Conservation (phyloP, 1,140 invertebrate genomes). For the Bactericera cockerelli region DNA sequence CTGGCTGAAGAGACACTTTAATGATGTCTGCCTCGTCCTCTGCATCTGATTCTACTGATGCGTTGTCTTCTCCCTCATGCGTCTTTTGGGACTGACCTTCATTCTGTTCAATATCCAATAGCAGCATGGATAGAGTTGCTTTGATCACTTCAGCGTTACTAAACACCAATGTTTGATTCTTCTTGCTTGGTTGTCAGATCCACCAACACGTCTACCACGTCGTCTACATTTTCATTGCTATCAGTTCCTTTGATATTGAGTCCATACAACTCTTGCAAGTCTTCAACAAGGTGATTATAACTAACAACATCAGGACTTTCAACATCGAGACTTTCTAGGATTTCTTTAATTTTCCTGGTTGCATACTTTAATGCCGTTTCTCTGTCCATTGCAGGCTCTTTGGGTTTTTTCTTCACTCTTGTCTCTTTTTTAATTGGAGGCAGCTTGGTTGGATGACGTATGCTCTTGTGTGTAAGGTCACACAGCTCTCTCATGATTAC, state of each 20-base stretch:
- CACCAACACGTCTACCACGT: neutral
- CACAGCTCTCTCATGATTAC: neutral
- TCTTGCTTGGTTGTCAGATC: neutral
- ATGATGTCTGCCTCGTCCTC: neutral
- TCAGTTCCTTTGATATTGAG: neutral
- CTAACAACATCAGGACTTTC: neutral
- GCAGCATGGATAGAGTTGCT: neutral
- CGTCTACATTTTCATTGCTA: neutral
- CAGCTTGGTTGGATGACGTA: neutral
- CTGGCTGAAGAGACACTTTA: neutral
- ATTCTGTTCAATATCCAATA: neutral
- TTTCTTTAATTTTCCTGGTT: neutral
- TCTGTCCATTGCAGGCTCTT: neutral
- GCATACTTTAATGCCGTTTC: neutral
- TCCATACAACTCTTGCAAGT: neutral
- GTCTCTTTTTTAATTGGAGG: neutral
- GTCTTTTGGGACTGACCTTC: neutral
- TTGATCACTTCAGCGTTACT: constrained; percentile 2
- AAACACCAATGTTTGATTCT: constrained; percentile 2
- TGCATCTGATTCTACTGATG: neutral
- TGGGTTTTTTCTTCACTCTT: neutral
- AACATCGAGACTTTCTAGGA: neutral
- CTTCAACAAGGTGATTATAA: neutral
- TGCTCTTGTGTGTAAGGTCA: neutral
- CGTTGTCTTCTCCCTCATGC: neutral